A percentile compares a stretch with the other conserved stretches of the same genome.
Evolutionary conservation across 2,113 vertebrate species (phyloP).

Genomic region (Rhombomys opimus): DNA sequence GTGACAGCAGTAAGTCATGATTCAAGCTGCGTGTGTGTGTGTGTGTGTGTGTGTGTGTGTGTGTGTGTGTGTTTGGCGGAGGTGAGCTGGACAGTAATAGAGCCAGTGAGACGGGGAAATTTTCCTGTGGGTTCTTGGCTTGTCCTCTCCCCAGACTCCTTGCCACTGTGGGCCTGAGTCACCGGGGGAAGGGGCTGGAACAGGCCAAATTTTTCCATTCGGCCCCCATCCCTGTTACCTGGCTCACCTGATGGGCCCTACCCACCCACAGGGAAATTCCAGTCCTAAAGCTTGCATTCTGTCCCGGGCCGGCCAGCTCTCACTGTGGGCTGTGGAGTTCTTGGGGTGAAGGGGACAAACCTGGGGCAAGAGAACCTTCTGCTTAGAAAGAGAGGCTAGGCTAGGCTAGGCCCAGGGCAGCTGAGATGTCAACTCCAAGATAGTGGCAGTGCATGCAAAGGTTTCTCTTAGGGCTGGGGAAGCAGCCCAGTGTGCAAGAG

Average conservation of each 20-base stretch:
- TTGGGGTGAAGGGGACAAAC: background rate
- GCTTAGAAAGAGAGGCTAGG: background rate
- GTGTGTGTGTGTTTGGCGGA: background rate
- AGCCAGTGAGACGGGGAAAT: conserved; percentile 66
- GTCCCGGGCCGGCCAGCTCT: background rate
- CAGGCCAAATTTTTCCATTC: conserved; percentile 78
- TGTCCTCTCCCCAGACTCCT: conserved; percentile 63
- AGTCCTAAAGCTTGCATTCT: conserved; percentile 69
- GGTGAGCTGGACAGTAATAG: conserved; percentile 47
- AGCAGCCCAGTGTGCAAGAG: background rate
- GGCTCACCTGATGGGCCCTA: conserved; percentile 74
- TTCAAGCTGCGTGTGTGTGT: background rate
- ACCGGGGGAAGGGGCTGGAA: conserved; percentile 43
- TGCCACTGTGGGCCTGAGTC: conserved; percentile 68
- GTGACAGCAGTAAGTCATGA: background rate
- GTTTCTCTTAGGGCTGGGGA: background rate
- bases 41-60: background rate
- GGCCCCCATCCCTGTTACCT: conserved; percentile 55
- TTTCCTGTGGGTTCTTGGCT: conserved; percentile 76
- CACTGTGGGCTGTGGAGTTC: background rate
- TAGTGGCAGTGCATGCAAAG: background rate
- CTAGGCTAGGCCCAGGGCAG: background rate
- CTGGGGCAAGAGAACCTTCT: background rate
- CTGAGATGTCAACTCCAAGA: background rate
- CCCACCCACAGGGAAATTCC: conserved; percentile 81